Evolutionary conservation across 2,888 invertebrate species (phyloP), one percentile per base, ranked within the genome.

Genomic region (Lagria hirta): DNA sequence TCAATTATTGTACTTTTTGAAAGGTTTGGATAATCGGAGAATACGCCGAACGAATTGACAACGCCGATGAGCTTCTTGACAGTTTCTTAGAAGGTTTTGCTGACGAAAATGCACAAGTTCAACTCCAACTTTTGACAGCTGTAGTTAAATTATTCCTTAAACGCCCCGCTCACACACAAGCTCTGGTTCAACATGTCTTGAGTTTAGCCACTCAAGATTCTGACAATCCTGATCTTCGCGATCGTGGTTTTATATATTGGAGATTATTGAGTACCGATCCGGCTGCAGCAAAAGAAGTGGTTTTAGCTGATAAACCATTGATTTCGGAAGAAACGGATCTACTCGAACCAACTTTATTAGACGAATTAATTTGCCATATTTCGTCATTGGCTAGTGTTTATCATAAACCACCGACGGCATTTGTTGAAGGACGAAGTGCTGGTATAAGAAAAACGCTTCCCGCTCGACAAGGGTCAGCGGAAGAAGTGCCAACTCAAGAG

Each of bases 181-280:
- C 98, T 67, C 73, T 99, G 42, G 99, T 99, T 2, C 99, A 99
- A 67, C 96, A 97, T 69, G 92, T 93, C 4, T 78, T 93, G 7
- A 90, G 90, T 57, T 77, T 93, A 54, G 90, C 90, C 26, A 91
- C 90, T 0, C 90, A 88, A 73, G 89, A 90, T 71, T 96, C 96
- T 3, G 99, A 99, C 71, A 99, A 99, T 75, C 99, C 99, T 0
- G 99, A 99, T 71, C 78, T 99, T 22, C 79, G 99, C 46, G 99
- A 99, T 71, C 87, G 99, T 51, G 99, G 99, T 28, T 99, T 98
- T 73, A 99, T 99, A 66, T 99, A 99, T 75, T 99, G 99, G 99
- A 84, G 99, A 27, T 79, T 99, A 36, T 76, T 99, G 17, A 98
- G 97, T 20, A 99, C 99, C 0, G 99, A 99, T 75, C 99, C 99